Evolutionary conservation across 1,140 invertebrate species (phyloP).

Genomic region (Antheraea mylitta): DNA sequence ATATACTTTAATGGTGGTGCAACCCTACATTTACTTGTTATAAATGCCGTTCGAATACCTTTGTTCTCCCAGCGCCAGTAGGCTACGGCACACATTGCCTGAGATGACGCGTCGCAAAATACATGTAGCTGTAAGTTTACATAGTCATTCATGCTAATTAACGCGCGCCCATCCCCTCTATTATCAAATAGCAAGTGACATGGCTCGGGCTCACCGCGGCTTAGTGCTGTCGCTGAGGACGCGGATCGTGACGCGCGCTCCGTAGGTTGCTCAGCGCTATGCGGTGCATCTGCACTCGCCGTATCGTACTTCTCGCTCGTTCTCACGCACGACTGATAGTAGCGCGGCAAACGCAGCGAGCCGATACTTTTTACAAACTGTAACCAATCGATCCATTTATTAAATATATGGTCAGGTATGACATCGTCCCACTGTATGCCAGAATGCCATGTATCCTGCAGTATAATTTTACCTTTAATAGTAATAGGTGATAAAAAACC

Average conservation of each 20-base stretch:
- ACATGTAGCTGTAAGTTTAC: slow-evolving; percentile 26
- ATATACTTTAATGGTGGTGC: slow-evolving; percentile 22
- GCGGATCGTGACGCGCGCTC: neutral
- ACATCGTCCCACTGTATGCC: slow-evolving; percentile 22
- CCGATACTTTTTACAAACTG: slow-evolving; percentile 3
- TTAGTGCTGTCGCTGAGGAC: neutral
- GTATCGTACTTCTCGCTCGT: neutral
- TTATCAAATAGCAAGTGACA: neutral
- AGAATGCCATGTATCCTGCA: slow-evolving; percentile 23
- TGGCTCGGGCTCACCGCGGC: neutral
- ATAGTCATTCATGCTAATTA: slow-evolving; percentile 8
- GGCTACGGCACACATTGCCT: slow-evolving; percentile 31
- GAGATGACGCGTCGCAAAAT: slow-evolving; percentile 24
- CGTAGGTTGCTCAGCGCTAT: neutral
- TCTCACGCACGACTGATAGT: slow-evolving; percentile 6
- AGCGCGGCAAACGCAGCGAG: slow-evolving; percentile 18
- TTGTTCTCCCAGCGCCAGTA: slow-evolving; percentile 30
- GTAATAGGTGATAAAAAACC: slow-evolving; percentile 27
- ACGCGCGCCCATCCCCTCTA: neutral
- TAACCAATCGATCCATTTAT: slow-evolving; percentile 24
- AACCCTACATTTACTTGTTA: slow-evolving; percentile 33
- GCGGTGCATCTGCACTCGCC: neutral
- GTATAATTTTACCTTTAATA: slow-evolving; percentile 22
- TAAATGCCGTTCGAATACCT: slow-evolving; percentile 15
- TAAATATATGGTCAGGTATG: slow-evolving; percentile 14